Base-by-base conservation (phyloP, 1,140 invertebrate species). In the Heterodera carotae region DNA sequence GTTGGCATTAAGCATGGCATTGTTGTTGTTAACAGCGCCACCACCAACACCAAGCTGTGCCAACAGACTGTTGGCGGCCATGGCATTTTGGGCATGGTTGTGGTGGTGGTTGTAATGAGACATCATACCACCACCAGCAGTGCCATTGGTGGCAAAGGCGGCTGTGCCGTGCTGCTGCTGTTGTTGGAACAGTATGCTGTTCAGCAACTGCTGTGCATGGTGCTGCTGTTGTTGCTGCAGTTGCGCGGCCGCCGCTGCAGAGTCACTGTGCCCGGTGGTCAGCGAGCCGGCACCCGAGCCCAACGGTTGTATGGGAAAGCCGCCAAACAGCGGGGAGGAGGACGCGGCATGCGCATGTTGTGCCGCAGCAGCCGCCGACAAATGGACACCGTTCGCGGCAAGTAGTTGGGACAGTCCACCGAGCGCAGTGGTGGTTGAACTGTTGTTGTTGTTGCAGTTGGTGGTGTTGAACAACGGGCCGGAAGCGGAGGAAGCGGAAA, bases 281-380 rank as follows among this genome's bases (percentile, higher is more conserved):
- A 74, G 36, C 27, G 71, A 74, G 31, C 71, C 71, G 29, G 29
- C 27, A 34, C 71, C 71, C 3, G 53, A 53, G 59, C 71, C 71
- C 64, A 74, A 66, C 64, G 71, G 71, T 36, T 74, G 71, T 5
- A 74, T 74, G n/a, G 71, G 71, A 64, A 74, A 74, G 25, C 71
- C 71, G 25, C 56, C 71, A 36, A 74, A 74, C 15, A 74, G 64
- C 25, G 66, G 71, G 27, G 33, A 5, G 18, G 36, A 22, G 36
- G 36, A 39, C 36, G 36, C 4, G 4, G 36, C 36, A 10, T 39
- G 36, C 36, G 4, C 4, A 6, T 72, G 70, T 33, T 25, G 70
- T 39, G 36, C 36, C 12, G 18, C 18, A 18, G 48, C 12, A 18
- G 12, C 48, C 0, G 18, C 15, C 48, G 62, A 31, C 62, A 25